Evolutionary conservation across 1,140 invertebrate genomes (phyloP).

Genomic region (Orchesella cincta): DNA sequence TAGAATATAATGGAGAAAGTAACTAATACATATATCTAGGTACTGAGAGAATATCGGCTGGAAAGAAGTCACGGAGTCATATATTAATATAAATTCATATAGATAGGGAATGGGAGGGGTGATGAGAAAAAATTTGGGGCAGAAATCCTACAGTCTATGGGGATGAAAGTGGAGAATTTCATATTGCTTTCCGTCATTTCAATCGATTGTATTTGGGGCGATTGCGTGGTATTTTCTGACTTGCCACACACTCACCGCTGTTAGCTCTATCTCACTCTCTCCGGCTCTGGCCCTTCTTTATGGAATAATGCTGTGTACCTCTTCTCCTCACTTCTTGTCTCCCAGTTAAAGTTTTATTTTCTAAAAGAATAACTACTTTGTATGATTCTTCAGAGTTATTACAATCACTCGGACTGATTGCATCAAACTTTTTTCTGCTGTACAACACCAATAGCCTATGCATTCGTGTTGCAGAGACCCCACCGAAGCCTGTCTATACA

Average conservation of each 20-base stretch:
- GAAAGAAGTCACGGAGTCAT: conserved; percentile 8
- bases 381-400: conserved; percentile 27
- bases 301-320: conserved; percentile 21
- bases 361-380: conserved; percentile 14
- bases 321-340: conserved; percentile 16
- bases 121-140: conserved; percentile 34
- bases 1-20: conserved; percentile 3
- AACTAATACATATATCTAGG: conserved; percentile 5
- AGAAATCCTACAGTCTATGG: conserved; percentile 46
- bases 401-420: conserved; percentile 10
- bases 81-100: conserved; percentile 40
- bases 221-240: conserved; percentile 47
- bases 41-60: not conserved
- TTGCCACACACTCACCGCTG: conserved; percentile 20
- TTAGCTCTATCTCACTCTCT: not conserved
- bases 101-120: conserved; percentile 46
- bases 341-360: conserved; percentile 22
- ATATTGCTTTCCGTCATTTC: conserved; percentile 51
- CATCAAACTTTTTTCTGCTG: conserved; percentile 19
- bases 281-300: conserved; percentile 1
- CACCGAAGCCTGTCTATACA: too few species aligned
- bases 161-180: conserved; percentile 50
- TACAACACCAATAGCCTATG: too few species aligned
- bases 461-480: too few species aligned
- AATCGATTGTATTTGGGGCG: conserved; percentile 50